These are phyloP conservation scores for Irena cyanogastra DNA, from an alignment of 2,113 vertebrate species.

Conservation along the genomic window DNA sequence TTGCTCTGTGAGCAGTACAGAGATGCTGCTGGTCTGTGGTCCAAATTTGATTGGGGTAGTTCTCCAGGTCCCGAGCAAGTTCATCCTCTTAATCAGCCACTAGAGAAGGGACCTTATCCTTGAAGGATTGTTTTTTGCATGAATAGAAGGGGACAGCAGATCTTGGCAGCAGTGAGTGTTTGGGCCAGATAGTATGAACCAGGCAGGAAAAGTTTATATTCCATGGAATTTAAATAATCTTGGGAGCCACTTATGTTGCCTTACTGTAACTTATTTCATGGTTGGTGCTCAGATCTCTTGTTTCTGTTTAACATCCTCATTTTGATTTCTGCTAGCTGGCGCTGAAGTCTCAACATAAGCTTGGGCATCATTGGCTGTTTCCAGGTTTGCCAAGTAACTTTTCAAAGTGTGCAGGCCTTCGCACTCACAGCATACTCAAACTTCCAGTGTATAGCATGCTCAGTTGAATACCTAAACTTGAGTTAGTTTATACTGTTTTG, in stretches of 20 bases:
- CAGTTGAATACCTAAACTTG: neutral
- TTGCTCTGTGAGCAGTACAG: neutral
- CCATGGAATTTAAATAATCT: neutral
- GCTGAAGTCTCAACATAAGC: neutral
- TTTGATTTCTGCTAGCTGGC: neutral
- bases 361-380: neutral
- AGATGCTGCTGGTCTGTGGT: neutral
- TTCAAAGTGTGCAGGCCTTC: neutral
- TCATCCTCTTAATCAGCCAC: neutral
- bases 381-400: neutral
- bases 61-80: neutral
- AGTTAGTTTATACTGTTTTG: neutral
- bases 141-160: neutral
- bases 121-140: neutral
- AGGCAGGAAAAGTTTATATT: neutral
- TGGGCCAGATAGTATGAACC: neutral
- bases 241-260: neutral
- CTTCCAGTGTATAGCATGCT: neutral
- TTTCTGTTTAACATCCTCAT: neutral
- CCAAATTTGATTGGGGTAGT: accelerated
- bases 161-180: neutral
- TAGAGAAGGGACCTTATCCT: neutral
- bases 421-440: neutral
- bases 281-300: neutral
- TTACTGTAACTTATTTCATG: neutral